Evolutionary conservation across 2,113 vertebrate genomes (phyloP).

Genomic region (Psephotus haematonotus): DNA sequence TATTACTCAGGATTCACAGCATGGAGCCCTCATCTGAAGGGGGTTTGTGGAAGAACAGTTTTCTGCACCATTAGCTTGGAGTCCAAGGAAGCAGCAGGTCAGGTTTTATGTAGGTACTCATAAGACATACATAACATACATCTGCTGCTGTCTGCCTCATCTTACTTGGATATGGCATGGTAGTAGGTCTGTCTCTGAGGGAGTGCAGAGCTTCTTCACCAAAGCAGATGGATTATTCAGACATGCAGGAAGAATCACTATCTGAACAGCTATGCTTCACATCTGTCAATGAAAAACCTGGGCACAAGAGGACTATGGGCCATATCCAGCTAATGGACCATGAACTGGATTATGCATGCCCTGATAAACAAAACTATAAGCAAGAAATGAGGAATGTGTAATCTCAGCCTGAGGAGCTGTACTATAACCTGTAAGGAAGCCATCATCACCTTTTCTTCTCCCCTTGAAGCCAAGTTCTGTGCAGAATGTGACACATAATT

Average conservation of each 20-base stretch:
- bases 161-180: background rate
- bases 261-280: background rate
- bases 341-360: conserved; percentile 2
- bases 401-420: background rate
- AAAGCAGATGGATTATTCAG: background rate
- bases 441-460: background rate
- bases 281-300: background rate
- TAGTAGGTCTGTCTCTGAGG: background rate
- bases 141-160: background rate
- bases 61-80: background rate
- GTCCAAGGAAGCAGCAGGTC: background rate
- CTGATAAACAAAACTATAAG: conserved; percentile 8
- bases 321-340: conserved; percentile 5
- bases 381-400: background rate
- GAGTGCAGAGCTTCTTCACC: background rate
- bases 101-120: background rate
- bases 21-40: background rate
- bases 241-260: background rate
- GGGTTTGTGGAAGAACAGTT: background rate
- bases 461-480: background rate
- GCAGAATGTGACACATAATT: background rate
- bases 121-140: background rate
- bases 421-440: background rate
- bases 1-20: background rate
- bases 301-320: background rate